Conservation (phyloP, 1,140 invertebrate species). For the Eubasilissa regina region DNA sequence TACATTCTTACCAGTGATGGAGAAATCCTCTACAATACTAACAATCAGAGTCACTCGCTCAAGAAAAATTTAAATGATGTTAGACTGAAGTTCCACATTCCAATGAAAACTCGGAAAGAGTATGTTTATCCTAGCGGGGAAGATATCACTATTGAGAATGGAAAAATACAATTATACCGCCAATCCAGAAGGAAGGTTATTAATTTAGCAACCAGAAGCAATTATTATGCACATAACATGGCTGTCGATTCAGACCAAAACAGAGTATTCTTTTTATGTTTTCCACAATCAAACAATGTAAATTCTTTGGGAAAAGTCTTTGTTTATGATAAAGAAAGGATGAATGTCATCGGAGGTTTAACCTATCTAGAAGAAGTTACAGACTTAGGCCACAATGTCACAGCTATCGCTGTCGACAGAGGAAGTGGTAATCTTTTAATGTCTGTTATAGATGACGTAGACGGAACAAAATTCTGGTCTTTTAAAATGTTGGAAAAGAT, state of each 20-base stretch:
- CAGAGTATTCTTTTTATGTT: not conserved
- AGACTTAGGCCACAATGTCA: slow-evolving; percentile 26
- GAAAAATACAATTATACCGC: not conserved
- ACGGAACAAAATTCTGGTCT: not conserved
- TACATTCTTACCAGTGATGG: not conserved
- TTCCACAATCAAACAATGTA: not conserved
- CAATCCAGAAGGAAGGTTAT: not conserved
- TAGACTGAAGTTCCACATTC: slow-evolving; percentile 5
- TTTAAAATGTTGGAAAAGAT: slow-evolving; percentile 32
- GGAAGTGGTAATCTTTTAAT: not conserved
- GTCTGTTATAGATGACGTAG: not conserved
- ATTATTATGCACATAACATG: not conserved
- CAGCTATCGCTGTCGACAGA: not conserved
- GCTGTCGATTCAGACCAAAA: not conserved
- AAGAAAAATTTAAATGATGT: slow-evolving; percentile 3
- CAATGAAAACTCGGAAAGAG: not conserved
- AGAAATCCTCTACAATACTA: slow-evolving; percentile 3
- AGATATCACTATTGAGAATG: slow-evolving; percentile 5
- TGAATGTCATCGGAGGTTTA: slow-evolving; percentile 9
- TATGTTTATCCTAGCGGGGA: slow-evolving; percentile 17
- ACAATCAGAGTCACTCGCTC: not conserved
- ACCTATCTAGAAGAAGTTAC: not conserved
- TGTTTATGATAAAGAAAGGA: slow-evolving; percentile 2
- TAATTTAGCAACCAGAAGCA: not conserved
- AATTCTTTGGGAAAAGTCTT: slow-evolving; percentile 8